Conservation (phyloP, 53 echinoderm and acorn worm species). For the Astropecten irregularis region DNA sequence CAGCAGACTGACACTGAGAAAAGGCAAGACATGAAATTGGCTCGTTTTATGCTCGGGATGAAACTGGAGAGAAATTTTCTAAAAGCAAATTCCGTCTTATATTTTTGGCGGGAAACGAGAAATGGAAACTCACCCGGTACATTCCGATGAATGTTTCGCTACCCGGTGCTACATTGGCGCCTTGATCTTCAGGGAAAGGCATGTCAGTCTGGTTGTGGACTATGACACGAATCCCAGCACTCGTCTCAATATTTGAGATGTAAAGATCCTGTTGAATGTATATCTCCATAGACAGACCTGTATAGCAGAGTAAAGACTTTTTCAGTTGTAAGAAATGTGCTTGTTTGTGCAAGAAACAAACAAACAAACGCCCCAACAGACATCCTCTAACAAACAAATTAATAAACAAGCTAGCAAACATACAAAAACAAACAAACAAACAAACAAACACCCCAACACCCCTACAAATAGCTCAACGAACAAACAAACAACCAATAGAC, state of each 20-base stretch:
- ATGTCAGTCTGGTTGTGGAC: conserved; percentile 65
- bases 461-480: too few relatives aligned
- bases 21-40: too few relatives aligned
- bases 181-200: conserved; percentile 80
- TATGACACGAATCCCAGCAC: conserved; percentile 73
- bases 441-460: too few relatives aligned
- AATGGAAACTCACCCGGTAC: conserved; percentile 1
- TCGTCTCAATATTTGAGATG: conserved; percentile 55
- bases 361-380: background rate
- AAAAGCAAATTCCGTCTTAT: too few relatives aligned
- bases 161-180: conserved; percentile 71
- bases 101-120: too few relatives aligned
- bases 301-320: background rate
- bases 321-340: too few relatives aligned
- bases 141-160: conserved; percentile 70
- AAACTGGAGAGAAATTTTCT: too few relatives aligned
- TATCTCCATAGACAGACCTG: conserved; percentile 79
- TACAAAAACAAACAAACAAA: too few relatives aligned
- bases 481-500: too few relatives aligned
- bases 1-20: too few relatives aligned
- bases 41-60: too few relatives aligned
- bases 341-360: too few relatives aligned
- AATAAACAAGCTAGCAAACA: background rate
- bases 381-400: background rate
- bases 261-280: conserved; percentile 83